These are phyloP conservation scores for Lepidurus couesii DNA, from an alignment of 1,140 invertebrate species.

Conservation along the genomic window DNA sequence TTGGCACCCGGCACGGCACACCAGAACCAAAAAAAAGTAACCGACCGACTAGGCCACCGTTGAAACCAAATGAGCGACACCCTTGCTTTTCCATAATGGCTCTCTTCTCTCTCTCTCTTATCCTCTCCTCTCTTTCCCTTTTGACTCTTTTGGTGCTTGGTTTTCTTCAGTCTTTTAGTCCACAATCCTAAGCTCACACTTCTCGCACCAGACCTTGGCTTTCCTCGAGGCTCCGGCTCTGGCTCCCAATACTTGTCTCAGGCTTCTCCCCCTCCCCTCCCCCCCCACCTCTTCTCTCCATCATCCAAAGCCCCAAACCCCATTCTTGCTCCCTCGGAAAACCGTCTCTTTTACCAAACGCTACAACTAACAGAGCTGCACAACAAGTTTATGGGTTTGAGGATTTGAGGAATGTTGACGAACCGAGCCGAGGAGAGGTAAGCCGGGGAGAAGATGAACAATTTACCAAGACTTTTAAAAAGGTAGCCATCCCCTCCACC, in stretches of 20 bases:
- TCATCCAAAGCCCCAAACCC: background rate
- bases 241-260: conserved; percentile 9
- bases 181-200: background rate
- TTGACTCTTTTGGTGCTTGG: background rate
- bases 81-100: conserved; percentile 18
- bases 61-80: conserved; percentile 2
- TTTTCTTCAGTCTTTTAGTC: background rate
- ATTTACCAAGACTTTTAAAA: background rate
- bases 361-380: conserved; percentile 15
- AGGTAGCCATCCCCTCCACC: background rate
- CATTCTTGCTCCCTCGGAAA: background rate
- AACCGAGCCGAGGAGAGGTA: background rate
- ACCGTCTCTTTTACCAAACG: background rate
- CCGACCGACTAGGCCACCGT: background rate
- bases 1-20: conserved; percentile 1
- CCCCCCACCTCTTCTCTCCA: background rate
- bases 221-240: conserved; percentile 13
- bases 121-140: background rate
- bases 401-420: conserved; percentile 21
- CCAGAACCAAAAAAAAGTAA: background rate
- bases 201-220: background rate
- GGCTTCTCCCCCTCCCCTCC: background rate
- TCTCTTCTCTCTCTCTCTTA: background rate
- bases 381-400: conserved; percentile 22
- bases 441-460: background rate